A percentile compares a stretch with the other conserved stretches of the same genome.
These are phyloP conservation scores for Bolinopsis microptera DNA, from an alignment of 37 sponge, comb jelly and placozoan genomes.

Conservation along the genomic window DNA sequence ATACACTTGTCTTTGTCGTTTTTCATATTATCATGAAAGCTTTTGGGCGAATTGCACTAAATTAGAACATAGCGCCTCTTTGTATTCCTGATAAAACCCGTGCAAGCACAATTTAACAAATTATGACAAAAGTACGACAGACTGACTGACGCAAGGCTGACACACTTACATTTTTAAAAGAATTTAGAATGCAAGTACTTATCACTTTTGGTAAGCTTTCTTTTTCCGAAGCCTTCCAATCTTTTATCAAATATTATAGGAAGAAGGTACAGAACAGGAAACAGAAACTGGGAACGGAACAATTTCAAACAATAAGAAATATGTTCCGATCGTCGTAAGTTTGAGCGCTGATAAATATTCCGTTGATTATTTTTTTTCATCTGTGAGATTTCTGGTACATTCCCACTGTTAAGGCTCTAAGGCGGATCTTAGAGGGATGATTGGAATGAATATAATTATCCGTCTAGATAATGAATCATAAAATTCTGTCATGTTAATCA, in stretches of 20 bases:
- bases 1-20: no score
- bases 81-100: no score
- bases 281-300: background rate
- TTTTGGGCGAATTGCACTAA: no score
- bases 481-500: background rate
- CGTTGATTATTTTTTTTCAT: background rate
- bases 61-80: background rate
- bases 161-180: no score
- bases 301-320: background rate
- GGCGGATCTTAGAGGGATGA: background rate
- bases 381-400: background rate
- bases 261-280: background rate
- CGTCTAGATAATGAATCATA: background rate
- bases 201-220: no score
- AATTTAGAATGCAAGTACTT: no score
- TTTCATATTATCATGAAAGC: no score
- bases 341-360: background rate
- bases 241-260: background rate
- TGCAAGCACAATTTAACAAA: background rate
- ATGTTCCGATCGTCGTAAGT: conserved; percentile 14
- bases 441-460: background rate
- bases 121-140: background rate
- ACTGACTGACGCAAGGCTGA: background rate
- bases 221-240: background rate
- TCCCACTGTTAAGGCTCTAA: background rate